Evolutionary conservation across 2,888 invertebrate genomes (phyloP), one percentile per base, ranked within the genome.

Genomic region (Oxycera nigricornis): DNA sequence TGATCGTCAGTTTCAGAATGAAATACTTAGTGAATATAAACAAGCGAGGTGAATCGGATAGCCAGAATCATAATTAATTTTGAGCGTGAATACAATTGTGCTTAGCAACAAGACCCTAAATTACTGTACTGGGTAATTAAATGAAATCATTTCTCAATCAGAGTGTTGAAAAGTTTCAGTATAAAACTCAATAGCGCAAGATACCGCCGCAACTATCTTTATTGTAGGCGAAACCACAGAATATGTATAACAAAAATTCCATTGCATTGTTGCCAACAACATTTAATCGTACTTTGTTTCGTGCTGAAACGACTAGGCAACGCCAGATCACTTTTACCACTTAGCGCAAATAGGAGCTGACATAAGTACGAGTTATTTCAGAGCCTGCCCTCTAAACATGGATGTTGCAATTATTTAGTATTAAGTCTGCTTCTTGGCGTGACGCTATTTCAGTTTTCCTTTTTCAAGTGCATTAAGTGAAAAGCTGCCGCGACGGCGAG

Each of bases 391-490:
- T 61, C 31, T 31, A 28, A 59, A 28, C 65, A 41, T 65, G 65
- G 26, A 11, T 65, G 65, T 22, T 65, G 39, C 65, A 65, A 65
- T 65, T 65, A 65, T 41, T 30, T 26, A 65, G 65, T 11, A 39
- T 31, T 61, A 61, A 65, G 24, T 41, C 65, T 65, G 26, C 2
- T 65, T 65, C 65, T 39, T 65, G 30, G 30, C 41, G 65, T 65
- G 65, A 65, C 30, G 41, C 41, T 31, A 41, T 65, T 41, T 65
- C 17, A 55, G 20, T 55, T 55, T 22, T 2, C 3, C 6, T 30
- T 65, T 65, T 39, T 22, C 30, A 65, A 65, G 41, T 24, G 65
- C 65, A 65, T 30, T 65, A 65, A 65, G 65, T 65, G 65, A 65
- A 65, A 65, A 41, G 65, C 41, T 65, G 41, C 41, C 55, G 2